Conservation (phyloP, 2,797 vertebrate species). For the Momotus momota region DNA sequence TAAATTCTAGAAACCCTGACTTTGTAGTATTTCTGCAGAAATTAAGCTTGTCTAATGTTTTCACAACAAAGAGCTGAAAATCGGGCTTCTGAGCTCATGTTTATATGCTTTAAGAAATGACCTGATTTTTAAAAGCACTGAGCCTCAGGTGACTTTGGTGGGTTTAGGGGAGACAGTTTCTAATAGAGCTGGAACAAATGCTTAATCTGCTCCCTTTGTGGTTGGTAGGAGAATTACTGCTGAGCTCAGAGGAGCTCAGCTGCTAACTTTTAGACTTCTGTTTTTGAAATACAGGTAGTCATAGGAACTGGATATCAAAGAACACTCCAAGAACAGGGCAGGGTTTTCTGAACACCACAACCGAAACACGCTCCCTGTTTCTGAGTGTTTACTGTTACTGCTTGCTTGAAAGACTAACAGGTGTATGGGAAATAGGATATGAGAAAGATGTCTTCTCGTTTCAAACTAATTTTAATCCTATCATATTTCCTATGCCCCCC, state of each 20-base stretch:
- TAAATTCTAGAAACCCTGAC: neutral
- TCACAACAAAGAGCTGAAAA: neutral
- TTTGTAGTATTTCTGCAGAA: neutral
- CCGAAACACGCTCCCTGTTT: neutral
- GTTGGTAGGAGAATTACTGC: neutral
- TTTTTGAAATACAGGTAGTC: slow-evolving; percentile 34
- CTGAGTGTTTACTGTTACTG: neutral
- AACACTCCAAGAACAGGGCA: neutral
- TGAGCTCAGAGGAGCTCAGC: neutral
- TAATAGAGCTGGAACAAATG: neutral
- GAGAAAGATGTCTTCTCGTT: neutral
- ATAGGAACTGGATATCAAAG: neutral
- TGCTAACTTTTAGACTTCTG: neutral
- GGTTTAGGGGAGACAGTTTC: neutral
- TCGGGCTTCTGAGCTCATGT: neutral
- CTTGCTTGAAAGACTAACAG: slow-evolving; percentile 4
- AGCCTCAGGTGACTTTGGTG: neutral
- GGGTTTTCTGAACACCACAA: neutral
- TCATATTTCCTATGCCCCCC: neutral
- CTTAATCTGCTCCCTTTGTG: neutral
- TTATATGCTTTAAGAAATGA: neutral
- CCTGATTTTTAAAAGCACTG: slow-evolving; percentile 10
- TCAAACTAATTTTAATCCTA: slow-evolving; percentile 8
- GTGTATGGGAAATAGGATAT: slow-evolving; percentile 2
- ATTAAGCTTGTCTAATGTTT: neutral